Percentiles rank a stretch among this genome's conserved stretches.
These are phyloP conservation scores for Brachionus plicatilis DNA, from an alignment of 1,140 invertebrate genomes.

Conservation along the genomic window DNA sequence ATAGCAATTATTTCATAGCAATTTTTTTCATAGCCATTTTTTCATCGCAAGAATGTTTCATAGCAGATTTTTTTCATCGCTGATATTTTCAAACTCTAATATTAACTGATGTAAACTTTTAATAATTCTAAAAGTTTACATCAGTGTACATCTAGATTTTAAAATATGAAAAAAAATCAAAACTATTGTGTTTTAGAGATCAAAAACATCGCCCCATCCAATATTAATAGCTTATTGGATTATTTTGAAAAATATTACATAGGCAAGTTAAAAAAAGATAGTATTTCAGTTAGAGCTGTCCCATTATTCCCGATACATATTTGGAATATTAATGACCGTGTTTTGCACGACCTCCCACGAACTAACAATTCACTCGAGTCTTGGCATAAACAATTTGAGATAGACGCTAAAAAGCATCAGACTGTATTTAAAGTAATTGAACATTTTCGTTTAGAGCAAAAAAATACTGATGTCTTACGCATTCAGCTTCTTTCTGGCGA, in stretches of 20 bases:
- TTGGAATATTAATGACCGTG: not conserved
- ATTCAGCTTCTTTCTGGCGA: not conserved
- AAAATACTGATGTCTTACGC: not conserved
- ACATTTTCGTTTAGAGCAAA: not conserved
- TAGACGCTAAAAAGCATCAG: not conserved
- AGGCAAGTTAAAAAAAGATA: not conserved
- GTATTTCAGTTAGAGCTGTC: not conserved
- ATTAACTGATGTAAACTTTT: not conserved
- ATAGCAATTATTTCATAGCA: not conserved
- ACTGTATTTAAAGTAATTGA: not conserved
- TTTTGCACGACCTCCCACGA: not conserved
- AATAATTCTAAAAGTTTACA: not conserved
- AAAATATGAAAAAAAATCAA: not conserved
- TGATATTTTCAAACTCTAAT: not conserved
- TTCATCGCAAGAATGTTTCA: not conserved
- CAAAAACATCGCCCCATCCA: not conserved
- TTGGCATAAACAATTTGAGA: not conserved
- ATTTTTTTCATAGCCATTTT: not conserved
- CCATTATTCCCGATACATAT: not conserved
- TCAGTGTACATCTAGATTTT: too few relatives aligned
- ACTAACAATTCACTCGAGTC: not conserved
- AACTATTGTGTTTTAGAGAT: not conserved
- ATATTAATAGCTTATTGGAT: not conserved
- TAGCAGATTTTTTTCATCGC: not conserved
- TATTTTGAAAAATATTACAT: conserved; percentile 9